Conservation (phyloP, 2,113 vertebrate species). For the Mesocricetus auratus region DNA sequence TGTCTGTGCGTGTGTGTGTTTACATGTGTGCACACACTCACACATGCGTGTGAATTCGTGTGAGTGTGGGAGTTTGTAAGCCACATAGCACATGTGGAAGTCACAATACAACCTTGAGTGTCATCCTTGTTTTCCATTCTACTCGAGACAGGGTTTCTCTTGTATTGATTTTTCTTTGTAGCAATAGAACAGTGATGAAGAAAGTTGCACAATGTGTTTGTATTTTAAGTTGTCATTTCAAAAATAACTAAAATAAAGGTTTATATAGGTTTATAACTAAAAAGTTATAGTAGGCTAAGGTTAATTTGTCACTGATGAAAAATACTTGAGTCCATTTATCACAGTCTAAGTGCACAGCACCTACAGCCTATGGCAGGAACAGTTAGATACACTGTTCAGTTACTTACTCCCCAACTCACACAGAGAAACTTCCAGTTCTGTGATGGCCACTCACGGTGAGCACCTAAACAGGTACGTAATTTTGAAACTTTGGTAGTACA, state of each 20-base stretch:
- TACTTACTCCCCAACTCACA: background rate
- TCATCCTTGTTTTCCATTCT: background rate
- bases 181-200: background rate
- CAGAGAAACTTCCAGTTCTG: background rate
- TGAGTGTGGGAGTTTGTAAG: background rate
- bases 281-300: background rate
- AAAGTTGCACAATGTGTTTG: background rate
- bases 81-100: background rate
- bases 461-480: too few relatives aligned
- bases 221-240: background rate
- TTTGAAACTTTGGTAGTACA: background rate
- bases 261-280: background rate
- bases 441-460: background rate
- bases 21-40: too few relatives aligned
- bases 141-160: background rate
- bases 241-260: background rate
- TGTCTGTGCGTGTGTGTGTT: background rate
- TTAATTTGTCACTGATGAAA: conserved; percentile 1
- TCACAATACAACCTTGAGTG: too few relatives aligned
- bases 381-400: background rate
- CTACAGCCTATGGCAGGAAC: background rate
- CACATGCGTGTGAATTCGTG: background rate
- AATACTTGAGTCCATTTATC: background rate
- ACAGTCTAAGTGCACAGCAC: background rate
- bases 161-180: background rate